phyloP scores from a whole-genome alignment of 2,888 invertebrate genomes.

The Cosmia pyralina region DNA sequence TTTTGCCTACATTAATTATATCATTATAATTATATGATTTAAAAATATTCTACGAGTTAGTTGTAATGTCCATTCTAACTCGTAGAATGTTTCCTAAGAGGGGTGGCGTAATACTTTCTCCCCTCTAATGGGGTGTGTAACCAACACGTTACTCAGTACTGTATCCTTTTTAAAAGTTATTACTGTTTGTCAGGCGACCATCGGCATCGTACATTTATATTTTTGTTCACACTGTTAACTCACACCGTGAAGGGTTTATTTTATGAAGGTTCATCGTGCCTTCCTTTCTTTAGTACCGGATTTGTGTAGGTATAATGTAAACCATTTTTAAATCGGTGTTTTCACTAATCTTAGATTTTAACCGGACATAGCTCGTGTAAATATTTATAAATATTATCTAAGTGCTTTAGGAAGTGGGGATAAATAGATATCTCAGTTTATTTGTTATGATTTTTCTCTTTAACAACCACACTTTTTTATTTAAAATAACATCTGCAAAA shows the following conservation, averaged over 20 bases:
- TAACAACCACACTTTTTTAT: not conserved
- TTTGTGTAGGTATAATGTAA: too few species aligned
- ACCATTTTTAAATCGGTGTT: not conserved
- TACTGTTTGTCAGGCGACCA: conserved; percentile 50
- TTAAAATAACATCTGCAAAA: not conserved
- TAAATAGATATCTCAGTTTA: not conserved
- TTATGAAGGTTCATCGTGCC: not conserved
- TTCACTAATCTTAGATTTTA: not conserved
- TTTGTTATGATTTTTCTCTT: not conserved
- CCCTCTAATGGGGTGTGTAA: conserved; percentile 46
- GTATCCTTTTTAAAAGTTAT: conserved; percentile 42
- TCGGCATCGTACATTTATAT: not conserved
- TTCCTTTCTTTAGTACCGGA: not conserved
- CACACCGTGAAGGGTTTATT: conserved; percentile 3
- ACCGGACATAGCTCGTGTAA: not conserved
- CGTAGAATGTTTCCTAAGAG: conserved; percentile 31
- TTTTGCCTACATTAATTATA: too few species aligned
- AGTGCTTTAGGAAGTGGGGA: not conserved
- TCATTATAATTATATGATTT: too few species aligned
- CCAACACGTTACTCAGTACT: conserved; percentile 43
- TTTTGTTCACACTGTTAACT: conserved; percentile 23
- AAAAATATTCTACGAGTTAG: too few species aligned
- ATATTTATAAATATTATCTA: not conserved
- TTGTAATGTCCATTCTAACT: conserved; percentile 14
- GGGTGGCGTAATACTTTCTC: conserved; percentile 18